phyloP scores from a whole-genome alignment of 1,140 invertebrate genomes.

The Zaprionus inermis region DNA sequence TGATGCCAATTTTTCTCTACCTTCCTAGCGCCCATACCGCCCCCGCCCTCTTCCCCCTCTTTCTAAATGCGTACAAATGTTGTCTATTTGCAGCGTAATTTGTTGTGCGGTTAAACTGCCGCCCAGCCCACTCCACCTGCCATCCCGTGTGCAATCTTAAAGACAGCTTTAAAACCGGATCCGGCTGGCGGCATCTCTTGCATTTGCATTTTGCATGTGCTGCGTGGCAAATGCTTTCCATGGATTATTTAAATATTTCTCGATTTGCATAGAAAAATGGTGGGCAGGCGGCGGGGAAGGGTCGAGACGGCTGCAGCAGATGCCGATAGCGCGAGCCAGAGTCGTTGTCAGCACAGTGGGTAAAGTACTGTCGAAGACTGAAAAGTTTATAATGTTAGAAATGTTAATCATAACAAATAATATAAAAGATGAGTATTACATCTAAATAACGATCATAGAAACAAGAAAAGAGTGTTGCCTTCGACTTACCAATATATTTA shows the following conservation, averaged over 20 bases:
- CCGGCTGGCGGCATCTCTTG: conserved; percentile 32
- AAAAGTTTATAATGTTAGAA: no score
- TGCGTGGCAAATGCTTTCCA: conserved; percentile 37
- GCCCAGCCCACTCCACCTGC: conserved; percentile 2
- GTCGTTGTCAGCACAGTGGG: neutral
- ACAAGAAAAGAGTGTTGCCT: no score
- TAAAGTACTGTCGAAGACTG: no score
- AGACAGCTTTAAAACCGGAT: conserved; percentile 29
- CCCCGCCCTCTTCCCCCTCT: neutral
- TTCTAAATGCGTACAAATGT: conserved; percentile 61
- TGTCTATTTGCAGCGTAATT: conserved; percentile 69
- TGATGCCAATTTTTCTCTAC: conserved; percentile 70
- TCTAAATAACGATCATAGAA: no score
- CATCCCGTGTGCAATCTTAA: conserved; percentile 32
- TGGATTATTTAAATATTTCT: conserved; percentile 65
- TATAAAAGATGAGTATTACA: no score
- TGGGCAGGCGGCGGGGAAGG: conserved; percentile 3
- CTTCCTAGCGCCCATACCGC: neutral
- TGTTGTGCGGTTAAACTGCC: conserved; percentile 55
- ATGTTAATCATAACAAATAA: no score
- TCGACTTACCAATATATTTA: no score
- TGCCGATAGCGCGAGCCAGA: conserved; percentile 3
- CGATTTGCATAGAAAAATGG: conserved; percentile 35
- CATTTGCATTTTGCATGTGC: conserved; percentile 63
- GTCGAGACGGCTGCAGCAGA: neutral